Conservation (phyloP, 2,888 invertebrate species). For the Hirtodrosophila trivittata region DNA sequence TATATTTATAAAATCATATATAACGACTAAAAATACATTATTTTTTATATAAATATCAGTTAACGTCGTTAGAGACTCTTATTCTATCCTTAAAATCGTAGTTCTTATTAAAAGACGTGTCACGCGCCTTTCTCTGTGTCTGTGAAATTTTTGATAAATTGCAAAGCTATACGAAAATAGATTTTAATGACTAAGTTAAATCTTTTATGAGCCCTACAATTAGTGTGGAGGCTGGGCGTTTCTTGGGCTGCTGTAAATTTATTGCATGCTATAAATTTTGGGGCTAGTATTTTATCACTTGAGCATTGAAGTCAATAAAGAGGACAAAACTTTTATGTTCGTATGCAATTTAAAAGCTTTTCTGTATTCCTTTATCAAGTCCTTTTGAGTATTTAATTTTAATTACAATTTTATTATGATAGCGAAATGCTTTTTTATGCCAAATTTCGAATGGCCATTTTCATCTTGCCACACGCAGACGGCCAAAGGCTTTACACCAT, state of each 20-base stretch:
- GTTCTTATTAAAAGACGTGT: no score
- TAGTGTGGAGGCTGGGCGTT: conserved; percentile 32
- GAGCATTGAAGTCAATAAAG: conserved; percentile 61
- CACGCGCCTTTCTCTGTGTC: no score
- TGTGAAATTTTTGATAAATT: conserved; percentile 20
- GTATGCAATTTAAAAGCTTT: conserved; percentile 58
- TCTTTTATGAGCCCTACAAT: conserved; percentile 56
- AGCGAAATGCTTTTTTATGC: conserved; percentile 64
- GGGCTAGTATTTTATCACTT: conserved; percentile 70
- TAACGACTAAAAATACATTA: no score
- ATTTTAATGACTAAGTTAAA: conserved; percentile 46
- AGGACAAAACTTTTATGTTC: conserved; percentile 53
- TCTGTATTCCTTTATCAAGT: conserved; percentile 26
- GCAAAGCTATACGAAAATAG: conserved; percentile 16
- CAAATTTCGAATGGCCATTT: conserved; percentile 62
- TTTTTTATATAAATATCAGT: no score
- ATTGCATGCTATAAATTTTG: conserved; percentile 72
- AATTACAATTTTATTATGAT: conserved; percentile 73
- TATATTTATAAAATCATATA: no score
- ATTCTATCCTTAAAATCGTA: no score
- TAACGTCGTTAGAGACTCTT: no score
- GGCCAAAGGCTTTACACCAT: conserved; percentile 32
- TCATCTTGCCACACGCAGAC: conserved; percentile 27
- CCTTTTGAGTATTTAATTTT: conserved; percentile 64
- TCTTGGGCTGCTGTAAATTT: conserved; percentile 63